Evolutionary conservation across 2,113 vertebrate genomes (phyloP).

Genomic region (Hipposideros armiger): DNA sequence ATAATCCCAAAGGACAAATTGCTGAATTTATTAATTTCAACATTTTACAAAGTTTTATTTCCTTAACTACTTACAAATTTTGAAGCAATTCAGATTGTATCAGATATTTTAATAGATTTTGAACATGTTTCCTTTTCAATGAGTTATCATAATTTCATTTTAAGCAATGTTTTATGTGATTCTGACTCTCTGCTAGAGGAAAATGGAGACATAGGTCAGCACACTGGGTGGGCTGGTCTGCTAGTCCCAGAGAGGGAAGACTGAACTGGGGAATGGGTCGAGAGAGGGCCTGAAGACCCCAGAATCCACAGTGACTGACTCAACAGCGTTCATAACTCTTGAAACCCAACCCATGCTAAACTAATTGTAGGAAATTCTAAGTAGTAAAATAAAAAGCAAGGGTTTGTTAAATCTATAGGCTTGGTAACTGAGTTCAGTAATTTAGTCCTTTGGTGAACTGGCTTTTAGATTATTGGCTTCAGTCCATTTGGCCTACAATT

Average conservation of each 20-base stretch:
- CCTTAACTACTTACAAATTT: neutral
- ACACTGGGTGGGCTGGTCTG: neutral
- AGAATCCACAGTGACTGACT: neutral
- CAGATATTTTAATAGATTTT: neutral
- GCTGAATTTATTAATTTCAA: conserved; percentile 9
- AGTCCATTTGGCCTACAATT: neutral
- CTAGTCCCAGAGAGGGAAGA: neutral
- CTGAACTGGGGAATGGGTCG: neutral
- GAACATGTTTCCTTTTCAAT: neutral
- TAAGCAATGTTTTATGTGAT: neutral
- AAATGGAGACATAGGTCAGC: neutral
- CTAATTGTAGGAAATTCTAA: neutral
- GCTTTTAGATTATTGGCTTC: neutral
- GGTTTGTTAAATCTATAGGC: neutral
- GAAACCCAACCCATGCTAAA: neutral
- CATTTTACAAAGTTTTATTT: neutral
- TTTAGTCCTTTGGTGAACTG: neutral
- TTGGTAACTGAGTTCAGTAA: conserved; percentile 15
- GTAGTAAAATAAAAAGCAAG: neutral
- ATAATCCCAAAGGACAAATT: neutral
- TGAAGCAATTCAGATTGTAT: neutral
- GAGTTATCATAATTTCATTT: neutral
- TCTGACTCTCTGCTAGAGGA: neutral
- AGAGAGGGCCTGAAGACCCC: neutral
- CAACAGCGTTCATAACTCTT: neutral